These are phyloP conservation scores for Athene cunicularia DNA, from an alignment of 2,113 vertebrate species.

Conservation along the genomic window DNA sequence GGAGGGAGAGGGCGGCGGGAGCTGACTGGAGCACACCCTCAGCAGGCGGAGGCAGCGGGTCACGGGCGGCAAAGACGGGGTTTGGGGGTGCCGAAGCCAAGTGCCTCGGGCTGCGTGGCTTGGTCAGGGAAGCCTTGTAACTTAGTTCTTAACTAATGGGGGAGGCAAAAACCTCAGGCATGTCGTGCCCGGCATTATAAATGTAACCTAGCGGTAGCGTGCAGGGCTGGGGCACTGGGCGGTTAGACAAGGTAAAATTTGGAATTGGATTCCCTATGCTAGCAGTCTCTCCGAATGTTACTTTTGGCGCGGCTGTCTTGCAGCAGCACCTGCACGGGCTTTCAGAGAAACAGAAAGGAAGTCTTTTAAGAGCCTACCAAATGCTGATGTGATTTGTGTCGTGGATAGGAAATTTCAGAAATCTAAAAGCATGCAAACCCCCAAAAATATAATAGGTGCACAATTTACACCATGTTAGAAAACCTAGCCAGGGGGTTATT, in stretches of 20 bases:
- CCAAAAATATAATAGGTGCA: neutral
- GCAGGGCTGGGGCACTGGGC: neutral
- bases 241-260: too few relatives aligned
- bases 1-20: neutral
- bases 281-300: accelerated
- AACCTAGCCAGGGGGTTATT: neutral
- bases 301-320: accelerated
- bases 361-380: accelerated
- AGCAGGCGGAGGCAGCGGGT: neutral
- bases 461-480: accelerated
- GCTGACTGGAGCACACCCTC: accelerated
- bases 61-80: neutral
- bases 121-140: accelerated
- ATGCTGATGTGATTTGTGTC: neutral
- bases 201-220: accelerated
- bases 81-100: too few relatives aligned
- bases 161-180: accelerated
- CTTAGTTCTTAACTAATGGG: accelerated
- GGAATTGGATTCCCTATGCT: neutral
- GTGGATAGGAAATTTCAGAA: neutral
- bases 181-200: accelerated
- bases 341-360: neutral
- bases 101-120: neutral
- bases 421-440: neutral
- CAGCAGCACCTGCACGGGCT: neutral